These are phyloP conservation scores for Tenrec ecaudatus DNA, from an alignment of 2,113 vertebrate species.

Conservation along the genomic window DNA sequence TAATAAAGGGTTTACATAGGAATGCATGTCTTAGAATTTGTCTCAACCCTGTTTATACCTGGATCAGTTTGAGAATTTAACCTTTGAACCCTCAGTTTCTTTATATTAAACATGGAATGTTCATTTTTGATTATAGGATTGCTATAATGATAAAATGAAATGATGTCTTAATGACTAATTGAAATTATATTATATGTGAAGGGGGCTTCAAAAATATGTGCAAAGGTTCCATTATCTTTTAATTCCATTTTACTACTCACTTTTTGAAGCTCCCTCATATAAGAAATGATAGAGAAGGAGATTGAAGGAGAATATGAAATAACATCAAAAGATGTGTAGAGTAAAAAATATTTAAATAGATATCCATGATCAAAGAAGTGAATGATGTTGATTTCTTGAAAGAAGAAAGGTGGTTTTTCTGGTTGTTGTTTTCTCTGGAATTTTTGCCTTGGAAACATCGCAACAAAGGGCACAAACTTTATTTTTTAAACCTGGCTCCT, in stretches of 20 bases:
- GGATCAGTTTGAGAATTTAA: slow-evolving; percentile 10
- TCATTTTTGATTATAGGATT: not conserved
- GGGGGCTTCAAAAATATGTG: too few relatives aligned
- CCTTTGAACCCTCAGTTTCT: not conserved
- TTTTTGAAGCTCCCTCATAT: too few relatives aligned
- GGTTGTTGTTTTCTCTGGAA: not conserved
- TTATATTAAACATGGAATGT: not conserved
- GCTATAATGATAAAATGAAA: not conserved
- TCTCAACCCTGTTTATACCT: not conserved
- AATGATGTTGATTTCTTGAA: not conserved
- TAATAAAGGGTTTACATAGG: not conserved
- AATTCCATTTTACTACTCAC: too few relatives aligned
- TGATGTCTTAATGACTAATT: not conserved
- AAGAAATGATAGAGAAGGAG: too few relatives aligned
- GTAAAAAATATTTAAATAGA: not conserved
- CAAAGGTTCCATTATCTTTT: too few relatives aligned
- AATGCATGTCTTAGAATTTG: not conserved
- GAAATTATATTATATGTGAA: too few relatives aligned
- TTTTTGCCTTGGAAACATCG: not conserved
- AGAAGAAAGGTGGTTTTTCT: not conserved
- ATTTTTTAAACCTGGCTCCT: slow-evolving; percentile 17
- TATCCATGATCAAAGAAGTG: not conserved
- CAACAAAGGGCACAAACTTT: not conserved
- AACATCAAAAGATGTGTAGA: too few relatives aligned
- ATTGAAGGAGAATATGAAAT: too few relatives aligned